Percentiles rank a stretch among this genome's conserved stretches.
These are phyloP conservation scores for Paralvinella palmiformis DNA, from an alignment of 1,140 invertebrate species.

Conservation along the genomic window DNA sequence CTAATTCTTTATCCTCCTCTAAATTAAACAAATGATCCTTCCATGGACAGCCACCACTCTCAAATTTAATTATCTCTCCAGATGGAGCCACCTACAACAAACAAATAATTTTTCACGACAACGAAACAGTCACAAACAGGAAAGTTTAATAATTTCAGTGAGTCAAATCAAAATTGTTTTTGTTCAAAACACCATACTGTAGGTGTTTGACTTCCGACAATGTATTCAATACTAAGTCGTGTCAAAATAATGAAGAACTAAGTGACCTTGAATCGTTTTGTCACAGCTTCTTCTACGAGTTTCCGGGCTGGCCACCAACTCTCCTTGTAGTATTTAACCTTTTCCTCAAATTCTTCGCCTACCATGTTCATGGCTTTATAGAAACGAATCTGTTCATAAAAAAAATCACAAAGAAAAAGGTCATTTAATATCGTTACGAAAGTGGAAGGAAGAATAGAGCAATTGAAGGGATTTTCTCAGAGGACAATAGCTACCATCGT, in stretches of 20 bases:
- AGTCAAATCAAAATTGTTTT: not conserved
- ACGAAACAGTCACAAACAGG: not conserved
- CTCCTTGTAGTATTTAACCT: constrained; percentile 62
- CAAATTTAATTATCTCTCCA: constrained; percentile 74
- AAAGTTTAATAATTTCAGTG: not conserved
- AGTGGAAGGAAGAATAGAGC: no score
- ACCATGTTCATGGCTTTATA: constrained; percentile 69
- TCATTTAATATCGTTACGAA: not conserved
- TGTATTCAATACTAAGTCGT: no score
- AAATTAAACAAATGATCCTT: constrained; percentile 78
- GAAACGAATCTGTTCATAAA: constrained; percentile 45
- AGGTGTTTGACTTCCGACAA: no score
- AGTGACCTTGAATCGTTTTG: constrained; percentile 59
- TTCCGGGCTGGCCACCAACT: constrained; percentile 79
- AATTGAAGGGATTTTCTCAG: no score
- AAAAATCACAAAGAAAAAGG: constrained; percentile 18
- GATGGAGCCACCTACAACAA: constrained; percentile 55
- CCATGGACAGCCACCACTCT: constrained; percentile 67
- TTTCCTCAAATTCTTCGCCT: constrained; percentile 72
- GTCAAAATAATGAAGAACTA: constrained; percentile 11
- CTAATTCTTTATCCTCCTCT: constrained; percentile 68
- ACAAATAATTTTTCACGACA: constrained; percentile 2
- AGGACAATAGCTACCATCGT: constrained; percentile 44
- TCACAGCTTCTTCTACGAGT: constrained; percentile 65
- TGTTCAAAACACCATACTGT: not conserved